Evolutionary conservation across 2,113 vertebrate species (phyloP).

Genomic region (Ariopsis seemanni): DNA sequence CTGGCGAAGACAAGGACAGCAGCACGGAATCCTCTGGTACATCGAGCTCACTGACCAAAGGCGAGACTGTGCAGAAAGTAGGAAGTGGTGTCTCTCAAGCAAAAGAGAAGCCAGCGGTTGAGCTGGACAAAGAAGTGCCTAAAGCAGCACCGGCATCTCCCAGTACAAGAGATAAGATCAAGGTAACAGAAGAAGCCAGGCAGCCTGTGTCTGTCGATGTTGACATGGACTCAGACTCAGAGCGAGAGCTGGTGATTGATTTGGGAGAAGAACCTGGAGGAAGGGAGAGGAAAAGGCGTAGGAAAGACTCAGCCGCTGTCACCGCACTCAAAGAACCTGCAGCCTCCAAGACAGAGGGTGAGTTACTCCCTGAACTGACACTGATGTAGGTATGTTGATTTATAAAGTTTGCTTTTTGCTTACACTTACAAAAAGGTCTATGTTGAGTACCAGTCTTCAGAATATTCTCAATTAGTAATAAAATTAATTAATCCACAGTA

Average conservation of each 20-base stretch:
- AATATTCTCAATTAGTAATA: neutral
- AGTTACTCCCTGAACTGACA: neutral
- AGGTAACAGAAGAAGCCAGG: constrained; percentile 81
- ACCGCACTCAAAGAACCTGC: constrained; percentile 73
- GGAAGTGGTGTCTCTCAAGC: constrained; percentile 60
- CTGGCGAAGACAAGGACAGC: constrained; percentile 41
- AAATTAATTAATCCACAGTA: too few relatives aligned
- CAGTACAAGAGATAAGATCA: constrained; percentile 78
- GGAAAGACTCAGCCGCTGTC: constrained; percentile 74
- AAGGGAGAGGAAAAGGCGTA: constrained; percentile 85
- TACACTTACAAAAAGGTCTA: neutral
- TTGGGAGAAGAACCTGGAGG: constrained; percentile 89
- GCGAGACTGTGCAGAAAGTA: constrained; percentile 59
- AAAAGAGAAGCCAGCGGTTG: constrained; percentile 76
- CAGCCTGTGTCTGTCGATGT: constrained; percentile 76
- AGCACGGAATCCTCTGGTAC: constrained; percentile 36
- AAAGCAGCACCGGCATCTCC: constrained; percentile 70
- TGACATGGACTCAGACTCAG: constrained; percentile 92
- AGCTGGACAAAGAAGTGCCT: constrained; percentile 77
- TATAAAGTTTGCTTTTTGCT: neutral
- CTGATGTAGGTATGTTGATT: neutral
- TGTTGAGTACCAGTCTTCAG: neutral
- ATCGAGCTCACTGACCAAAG: constrained; percentile 28
- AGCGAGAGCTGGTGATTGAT: constrained; percentile 95
- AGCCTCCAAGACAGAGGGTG: constrained; percentile 80